These are phyloP conservation scores for Nannobrachium achirus DNA, from an alignment of 2,113 vertebrate genomes.

Conservation along the genomic window DNA sequence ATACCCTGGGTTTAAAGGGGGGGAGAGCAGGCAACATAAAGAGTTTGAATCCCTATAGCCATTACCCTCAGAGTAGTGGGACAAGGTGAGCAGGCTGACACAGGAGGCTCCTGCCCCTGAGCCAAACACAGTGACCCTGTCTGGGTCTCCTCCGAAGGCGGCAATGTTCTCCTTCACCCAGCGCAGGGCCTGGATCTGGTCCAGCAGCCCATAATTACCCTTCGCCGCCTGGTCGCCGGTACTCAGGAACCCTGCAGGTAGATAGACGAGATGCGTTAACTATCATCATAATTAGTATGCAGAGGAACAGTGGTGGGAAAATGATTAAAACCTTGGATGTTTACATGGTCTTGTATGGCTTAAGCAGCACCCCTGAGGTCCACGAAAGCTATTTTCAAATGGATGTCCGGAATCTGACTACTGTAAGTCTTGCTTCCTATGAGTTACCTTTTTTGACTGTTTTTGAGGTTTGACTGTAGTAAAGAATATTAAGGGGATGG, in stretches of 20 bases:
- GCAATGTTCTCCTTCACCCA: slow-evolving; percentile 98
- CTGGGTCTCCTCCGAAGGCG: slow-evolving; percentile 92
- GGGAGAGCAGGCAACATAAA: no score
- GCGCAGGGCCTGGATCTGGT: slow-evolving; percentile 96
- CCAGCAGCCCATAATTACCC: slow-evolving; percentile 95
- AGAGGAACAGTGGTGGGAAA: no score
- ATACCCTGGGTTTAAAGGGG: no score
- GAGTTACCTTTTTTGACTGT: no score
- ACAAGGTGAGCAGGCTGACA: slow-evolving; percentile 93
- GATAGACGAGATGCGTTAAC: not conserved
- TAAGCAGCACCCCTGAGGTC: no score
- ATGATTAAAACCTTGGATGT: no score
- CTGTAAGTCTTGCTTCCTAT: no score
- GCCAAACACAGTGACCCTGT: slow-evolving; percentile 94
- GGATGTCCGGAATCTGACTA: no score
- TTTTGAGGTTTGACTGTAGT: no score
- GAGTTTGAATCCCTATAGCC: not conserved
- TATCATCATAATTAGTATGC: no score
- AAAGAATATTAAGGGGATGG: not conserved
- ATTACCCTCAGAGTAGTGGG: slow-evolving; percentile 97
- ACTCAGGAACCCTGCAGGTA: slow-evolving; percentile 88
- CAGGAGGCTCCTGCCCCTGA: slow-evolving; percentile 97
- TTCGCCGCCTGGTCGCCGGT: slow-evolving; percentile 96
- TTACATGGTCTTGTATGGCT: no score
- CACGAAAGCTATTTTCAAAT: no score